Percentiles rank a stretch among this genome's conserved stretches.
Evolutionary conservation across 1,140 invertebrate species (phyloP).

Genomic region (Tetragnatha versicolor): DNA sequence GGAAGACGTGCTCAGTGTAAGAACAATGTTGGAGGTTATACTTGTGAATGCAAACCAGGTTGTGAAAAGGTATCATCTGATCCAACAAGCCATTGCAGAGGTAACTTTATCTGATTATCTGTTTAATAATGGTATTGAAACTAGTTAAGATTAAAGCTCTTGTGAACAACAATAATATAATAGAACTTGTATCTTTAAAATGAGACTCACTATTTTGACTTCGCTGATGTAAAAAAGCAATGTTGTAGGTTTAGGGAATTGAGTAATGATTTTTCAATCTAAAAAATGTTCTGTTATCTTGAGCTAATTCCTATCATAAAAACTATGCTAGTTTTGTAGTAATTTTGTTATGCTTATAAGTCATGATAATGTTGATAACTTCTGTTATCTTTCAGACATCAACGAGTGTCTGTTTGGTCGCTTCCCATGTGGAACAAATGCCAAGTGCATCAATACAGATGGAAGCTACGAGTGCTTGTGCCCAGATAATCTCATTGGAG

Average conservation of each 20-base stretch:
- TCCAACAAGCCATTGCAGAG: conserved; percentile 72
- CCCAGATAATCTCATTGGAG: conserved; percentile 61
- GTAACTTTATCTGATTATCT: conserved; percentile 62
- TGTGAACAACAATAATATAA: too few species aligned
- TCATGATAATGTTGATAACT: not conserved
- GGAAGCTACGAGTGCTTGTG: conserved; percentile 62
- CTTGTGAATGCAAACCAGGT: conserved; percentile 86
- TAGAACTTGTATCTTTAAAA: too few species aligned
- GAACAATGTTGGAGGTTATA: conserved; percentile 83
- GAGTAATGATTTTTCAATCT: too few species aligned
- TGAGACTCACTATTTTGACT: too few species aligned
- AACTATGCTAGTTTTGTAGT: not conserved
- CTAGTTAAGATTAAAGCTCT: too few species aligned
- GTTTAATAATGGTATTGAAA: too few species aligned
- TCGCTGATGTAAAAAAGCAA: too few species aligned
- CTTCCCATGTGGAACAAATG: conserved; percentile 89
- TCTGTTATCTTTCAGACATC: conserved; percentile 69
- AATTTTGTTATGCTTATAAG: not conserved
- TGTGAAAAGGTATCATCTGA: conserved; percentile 67
- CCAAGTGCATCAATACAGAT: conserved; percentile 87
- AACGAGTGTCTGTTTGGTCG: conserved; percentile 77
- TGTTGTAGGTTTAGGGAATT: too few species aligned
- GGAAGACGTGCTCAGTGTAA: conserved; percentile 81
- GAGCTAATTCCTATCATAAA: not conserved
- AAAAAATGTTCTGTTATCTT: too few species aligned